phyloP scores from a whole-genome alignment of 2,797 vertebrate genomes.

The Valencia hispanica region DNA sequence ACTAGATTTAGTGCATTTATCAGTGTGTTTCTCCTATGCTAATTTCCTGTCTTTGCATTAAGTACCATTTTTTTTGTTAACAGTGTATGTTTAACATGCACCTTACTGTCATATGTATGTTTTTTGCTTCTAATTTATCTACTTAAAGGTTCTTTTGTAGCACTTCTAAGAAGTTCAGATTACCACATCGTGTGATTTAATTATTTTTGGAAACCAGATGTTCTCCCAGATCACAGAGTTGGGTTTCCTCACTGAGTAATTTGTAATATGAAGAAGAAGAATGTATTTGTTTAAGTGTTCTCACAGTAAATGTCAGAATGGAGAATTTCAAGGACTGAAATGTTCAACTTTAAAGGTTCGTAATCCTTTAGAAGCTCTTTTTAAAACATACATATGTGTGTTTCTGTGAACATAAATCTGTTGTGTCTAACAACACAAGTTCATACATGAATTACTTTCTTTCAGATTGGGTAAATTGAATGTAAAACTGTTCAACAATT shows the following conservation, averaged over 20 bases:
- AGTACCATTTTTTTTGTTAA: not conserved
- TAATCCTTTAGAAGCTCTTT: not conserved
- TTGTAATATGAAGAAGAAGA: not conserved
- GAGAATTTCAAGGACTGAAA: not conserved
- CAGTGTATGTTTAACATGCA: not conserved
- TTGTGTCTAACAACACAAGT: conserved; percentile 1
- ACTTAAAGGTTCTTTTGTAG: not conserved
- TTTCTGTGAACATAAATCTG: conserved; percentile 4
- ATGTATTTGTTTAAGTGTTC: not conserved
- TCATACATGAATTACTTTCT: not conserved
- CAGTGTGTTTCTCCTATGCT: not conserved
- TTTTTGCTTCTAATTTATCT: not conserved
- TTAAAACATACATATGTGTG: not conserved
- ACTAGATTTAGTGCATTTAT: not conserved
- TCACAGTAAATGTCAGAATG: not conserved
- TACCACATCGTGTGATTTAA: not conserved
- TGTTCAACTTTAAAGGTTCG: not conserved
- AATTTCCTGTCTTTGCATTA: not conserved
- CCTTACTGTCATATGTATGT: not conserved
- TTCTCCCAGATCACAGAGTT: not conserved
- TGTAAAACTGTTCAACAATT: conserved; percentile 5
- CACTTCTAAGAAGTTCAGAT: not conserved
- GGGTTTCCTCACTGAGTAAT: not conserved
- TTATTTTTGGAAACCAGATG: not conserved
- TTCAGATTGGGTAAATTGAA: conserved; percentile 3